These are phyloP conservation scores for Cavia porcellus DNA, from an alignment of 2,113 vertebrate genomes.

Conservation along the genomic window DNA sequence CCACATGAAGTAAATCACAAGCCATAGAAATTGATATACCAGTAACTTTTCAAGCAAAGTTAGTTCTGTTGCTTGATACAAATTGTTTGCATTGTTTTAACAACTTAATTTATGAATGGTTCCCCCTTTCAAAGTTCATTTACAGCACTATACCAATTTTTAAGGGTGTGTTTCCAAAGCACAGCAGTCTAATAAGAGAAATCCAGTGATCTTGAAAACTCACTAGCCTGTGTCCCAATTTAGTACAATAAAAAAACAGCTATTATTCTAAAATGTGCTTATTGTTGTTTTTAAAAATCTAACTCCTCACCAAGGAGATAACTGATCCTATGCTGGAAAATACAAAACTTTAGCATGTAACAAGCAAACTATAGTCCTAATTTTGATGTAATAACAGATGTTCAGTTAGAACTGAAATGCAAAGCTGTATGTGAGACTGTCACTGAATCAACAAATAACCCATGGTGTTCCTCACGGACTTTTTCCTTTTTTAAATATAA, in stretches of 20 bases:
- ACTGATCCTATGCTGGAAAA: conserved; percentile 34
- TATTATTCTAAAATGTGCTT: conserved; percentile 17
- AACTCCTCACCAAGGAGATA: neutral
- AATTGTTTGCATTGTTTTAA: neutral
- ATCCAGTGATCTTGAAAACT: conserved; percentile 33
- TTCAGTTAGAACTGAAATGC: conserved; percentile 4
- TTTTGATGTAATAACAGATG: conserved; percentile 16
- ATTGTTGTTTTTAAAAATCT: neutral
- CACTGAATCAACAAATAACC: neutral
- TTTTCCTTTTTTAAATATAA: conserved; percentile 29
- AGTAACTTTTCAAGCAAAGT: conserved; percentile 41
- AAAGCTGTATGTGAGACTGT: neutral
- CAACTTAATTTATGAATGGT: neutral
- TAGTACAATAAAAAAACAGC: neutral
- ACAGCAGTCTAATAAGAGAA: conserved; percentile 12
- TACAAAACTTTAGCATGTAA: conserved; percentile 58
- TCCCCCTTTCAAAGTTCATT: conserved; percentile 16
- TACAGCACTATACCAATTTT: neutral
- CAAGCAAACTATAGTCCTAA: conserved; percentile 61
- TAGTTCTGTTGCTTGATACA: neutral
- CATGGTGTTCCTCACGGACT: neutral
- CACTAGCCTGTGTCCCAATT: neutral
- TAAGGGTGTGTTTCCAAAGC: conserved; percentile 15
- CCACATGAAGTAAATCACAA: neutral
- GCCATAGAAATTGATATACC: neutral